Percentiles rank a stretch among this genome's conserved stretches.
Evolutionary conservation across 2,113 vertebrate genomes (phyloP).

Genomic region (Hippopotamus amphibius): DNA sequence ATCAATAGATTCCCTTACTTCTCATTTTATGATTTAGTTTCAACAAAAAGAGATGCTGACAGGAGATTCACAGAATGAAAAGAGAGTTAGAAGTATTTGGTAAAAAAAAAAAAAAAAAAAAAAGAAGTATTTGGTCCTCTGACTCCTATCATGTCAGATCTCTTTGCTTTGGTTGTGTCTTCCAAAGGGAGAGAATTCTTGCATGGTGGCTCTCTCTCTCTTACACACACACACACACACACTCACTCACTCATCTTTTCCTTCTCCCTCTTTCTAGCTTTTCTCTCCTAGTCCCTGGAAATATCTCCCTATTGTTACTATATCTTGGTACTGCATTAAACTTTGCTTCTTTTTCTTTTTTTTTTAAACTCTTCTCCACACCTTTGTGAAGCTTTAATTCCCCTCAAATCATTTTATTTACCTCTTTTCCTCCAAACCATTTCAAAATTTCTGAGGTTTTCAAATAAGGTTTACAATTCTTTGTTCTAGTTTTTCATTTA

Average conservation of each 20-base stretch:
- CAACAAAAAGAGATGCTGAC: background rate
- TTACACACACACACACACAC: background rate
- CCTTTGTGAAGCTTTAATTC: background rate
- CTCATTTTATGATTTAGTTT: background rate
- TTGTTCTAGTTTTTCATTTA: background rate
- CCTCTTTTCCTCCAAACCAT: background rate
- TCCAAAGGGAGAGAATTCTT: background rate
- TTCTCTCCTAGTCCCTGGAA: background rate
- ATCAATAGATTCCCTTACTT: background rate
- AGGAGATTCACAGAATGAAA: background rate
- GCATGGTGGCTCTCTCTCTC: rapidly evolving
- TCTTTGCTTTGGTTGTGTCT: background rate
- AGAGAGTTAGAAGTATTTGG: background rate
- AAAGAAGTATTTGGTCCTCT: background rate
- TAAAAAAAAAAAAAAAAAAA: background rate
- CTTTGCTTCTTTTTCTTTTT: background rate
- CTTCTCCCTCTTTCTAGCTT: background rate
- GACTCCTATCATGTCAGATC: background rate
- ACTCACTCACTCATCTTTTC: rapidly evolving
- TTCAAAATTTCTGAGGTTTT: background rate
- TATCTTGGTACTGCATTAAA: background rate
- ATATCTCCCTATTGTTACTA: background rate
- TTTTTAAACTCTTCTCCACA: background rate
- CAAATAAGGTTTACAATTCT: background rate
- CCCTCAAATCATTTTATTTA: background rate